Evolutionary conservation across 1,140 invertebrate genomes (phyloP).

Genomic region (Zaprionus ornatus): DNA sequence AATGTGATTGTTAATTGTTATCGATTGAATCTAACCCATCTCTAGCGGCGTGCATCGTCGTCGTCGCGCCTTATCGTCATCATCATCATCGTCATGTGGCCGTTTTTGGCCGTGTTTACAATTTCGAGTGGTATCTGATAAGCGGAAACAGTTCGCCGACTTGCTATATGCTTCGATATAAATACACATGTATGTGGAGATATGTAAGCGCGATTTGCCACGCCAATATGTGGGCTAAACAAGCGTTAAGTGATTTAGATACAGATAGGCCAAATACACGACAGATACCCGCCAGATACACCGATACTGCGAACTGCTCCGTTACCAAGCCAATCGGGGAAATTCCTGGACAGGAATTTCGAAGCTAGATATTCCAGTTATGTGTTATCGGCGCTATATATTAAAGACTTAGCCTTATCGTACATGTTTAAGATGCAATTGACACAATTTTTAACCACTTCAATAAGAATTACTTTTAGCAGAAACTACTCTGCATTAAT

Average conservation of each 20-base stretch:
- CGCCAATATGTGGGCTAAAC: conserved; percentile 59
- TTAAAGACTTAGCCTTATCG: background rate
- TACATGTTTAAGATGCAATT: background rate
- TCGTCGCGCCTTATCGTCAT: background rate
- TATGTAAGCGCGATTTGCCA: conserved; percentile 1
- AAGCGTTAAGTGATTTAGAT: conserved; percentile 71
- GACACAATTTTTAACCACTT: background rate
- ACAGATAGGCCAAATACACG: conserved; percentile 4
- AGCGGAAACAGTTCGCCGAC: conserved; percentile 30
- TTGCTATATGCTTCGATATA: background rate
- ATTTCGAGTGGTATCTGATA: conserved; percentile 52
- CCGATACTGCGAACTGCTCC: background rate
- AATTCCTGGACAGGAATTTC: background rate
- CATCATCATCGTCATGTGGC: conserved; percentile 47
- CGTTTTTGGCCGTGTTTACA: background rate
- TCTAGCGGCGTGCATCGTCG: background rate
- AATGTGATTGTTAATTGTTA: background rate
- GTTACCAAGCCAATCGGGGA: background rate
- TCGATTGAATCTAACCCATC: background rate
- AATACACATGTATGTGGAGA: background rate
- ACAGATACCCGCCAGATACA: background rate
- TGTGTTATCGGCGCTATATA: background rate
- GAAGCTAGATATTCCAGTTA: background rate
- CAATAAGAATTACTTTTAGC: background rate
- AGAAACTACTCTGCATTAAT: too few species aligned